Evolutionary conservation across 2,797 vertebrate genomes (phyloP), one percentile per base, ranked within the genome.

Genomic region (Amazonetta brasiliensis): DNA sequence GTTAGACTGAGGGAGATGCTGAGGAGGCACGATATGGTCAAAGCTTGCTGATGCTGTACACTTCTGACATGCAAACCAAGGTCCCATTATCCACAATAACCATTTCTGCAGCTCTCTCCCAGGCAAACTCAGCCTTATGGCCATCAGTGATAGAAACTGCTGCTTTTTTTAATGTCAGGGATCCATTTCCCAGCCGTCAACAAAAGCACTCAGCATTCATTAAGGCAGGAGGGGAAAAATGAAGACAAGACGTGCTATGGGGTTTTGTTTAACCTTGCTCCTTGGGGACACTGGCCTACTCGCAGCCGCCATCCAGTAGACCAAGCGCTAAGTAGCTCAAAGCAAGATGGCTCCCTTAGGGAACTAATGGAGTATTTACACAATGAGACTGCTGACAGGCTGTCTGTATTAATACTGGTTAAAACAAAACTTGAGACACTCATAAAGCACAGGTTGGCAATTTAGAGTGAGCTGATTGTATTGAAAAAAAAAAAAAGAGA

Each of bases 251-350:
- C 2, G 37, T 84, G 90, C 67, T 64, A 25, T 54, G 44, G 46
- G 58, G 48, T 87, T 96, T 92, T 95, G 72, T 87, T 93, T 92
- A 95, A 94, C 86, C 87, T 94, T 55, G n/a, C 28, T 90, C 87
- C 60, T 55, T 31, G 26, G 79, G 52, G 75, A 87, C 87, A 64
- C 5, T 2, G 33, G 44, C 79, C 77, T 92, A 52, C 78, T 91
- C 52, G 78, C 44, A 75, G 63, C 37, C 20, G 6, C 82, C 86
- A 82, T 90, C 90, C 86, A 60, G 80, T 2, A 87, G 71, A 84
- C 86, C 90, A 94, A 96, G 87, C 1, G 14, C 91, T 92, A 92
- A 87, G 82, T 37, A 94, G 83, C 81, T 95, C 85, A 92, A 89
- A 97, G 80, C 63, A 90, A 89, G 83, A 92, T 39, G 79, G 56